Evolutionary conservation across 2,797 vertebrate genomes (phyloP), one percentile per base, ranked within the genome.

Genomic region (Anabas testudineus): DNA sequence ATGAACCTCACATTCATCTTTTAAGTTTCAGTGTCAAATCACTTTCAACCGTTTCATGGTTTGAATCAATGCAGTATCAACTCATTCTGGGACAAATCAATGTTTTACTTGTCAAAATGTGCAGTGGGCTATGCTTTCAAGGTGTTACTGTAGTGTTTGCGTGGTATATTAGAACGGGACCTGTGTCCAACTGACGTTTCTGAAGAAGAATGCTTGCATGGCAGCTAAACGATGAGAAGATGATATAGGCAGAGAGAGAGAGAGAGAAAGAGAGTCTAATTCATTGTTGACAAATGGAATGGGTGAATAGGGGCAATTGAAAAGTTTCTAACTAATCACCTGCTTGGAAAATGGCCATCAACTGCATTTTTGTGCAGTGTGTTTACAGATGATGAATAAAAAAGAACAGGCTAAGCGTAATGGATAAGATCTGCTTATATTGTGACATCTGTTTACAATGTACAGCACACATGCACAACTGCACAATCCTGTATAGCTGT

Each of bases 41-140:
- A 41, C 21, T 34, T 57, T 53, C 28, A 68, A 45, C 65, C 0
- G 51, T 80, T 82, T 86, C 57, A 69, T 70, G 48, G 73, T 83
- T 58, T 68, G 57, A 83, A 76, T 80, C 72, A 59, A 32, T 49
- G 64, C 39, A 42, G 4, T 10, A 41, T 80, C 39, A 45, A 67
- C 26, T 81, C 73, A 84, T 72, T 37, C 46, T 21, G 60, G 69
- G 48, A 54, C n/a, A 22, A 48, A 58, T 57, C 22, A 62, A 4
- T 0, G 37, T 77, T 71, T 61, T 71, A 15, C 36, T 71, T 51
- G 51, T 37, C 52, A 57, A 52, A 28, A n/a, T n/a, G n/a, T n/a
- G n/a, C n/a, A n/a, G n/a, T n/a, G n/a, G n/a, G n/a, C 24, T 19
- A 46, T 45, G 47, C 28, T 45, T 24, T 64, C 32, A n/a, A 30